These are phyloP conservation scores for Homarus gammarus DNA, from an alignment of 2,888 invertebrate genomes.

Conservation along the genomic window DNA sequence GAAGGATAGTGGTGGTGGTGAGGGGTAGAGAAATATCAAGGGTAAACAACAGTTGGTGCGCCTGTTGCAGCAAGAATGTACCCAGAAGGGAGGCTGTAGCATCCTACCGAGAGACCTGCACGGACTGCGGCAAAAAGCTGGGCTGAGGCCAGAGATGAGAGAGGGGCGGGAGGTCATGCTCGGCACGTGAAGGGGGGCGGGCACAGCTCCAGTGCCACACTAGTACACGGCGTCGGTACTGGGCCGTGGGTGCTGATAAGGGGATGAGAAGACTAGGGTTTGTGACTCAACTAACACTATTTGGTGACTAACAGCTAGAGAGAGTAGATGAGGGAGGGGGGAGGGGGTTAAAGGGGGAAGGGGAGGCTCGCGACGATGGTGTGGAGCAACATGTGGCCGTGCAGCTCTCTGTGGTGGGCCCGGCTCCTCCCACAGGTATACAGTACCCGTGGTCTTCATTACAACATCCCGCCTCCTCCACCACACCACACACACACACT, in stretches of 20 bases:
- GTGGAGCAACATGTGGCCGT: neutral
- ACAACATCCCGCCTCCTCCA: no score
- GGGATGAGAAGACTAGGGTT: neutral
- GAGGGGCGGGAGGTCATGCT: neutral
- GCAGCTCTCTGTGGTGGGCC: constrained; percentile 19
- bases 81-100: neutral
- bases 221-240: constrained; percentile 9
- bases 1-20: neutral
- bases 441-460: neutral
- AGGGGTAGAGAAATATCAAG: no score
- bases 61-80: constrained; percentile 7
- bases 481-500: neutral
- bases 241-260: neutral
- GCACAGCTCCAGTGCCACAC: neutral
- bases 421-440: neutral
- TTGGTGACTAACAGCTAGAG: neutral
- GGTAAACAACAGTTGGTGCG: no score
- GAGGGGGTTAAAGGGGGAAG: neutral
- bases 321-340: neutral
- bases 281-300: neutral
- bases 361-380: neutral
- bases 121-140: constrained; percentile 17
- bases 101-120: constrained; percentile 20
- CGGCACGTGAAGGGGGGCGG: no score
- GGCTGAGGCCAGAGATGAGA: neutral